Evolutionary conservation across 1,140 invertebrate species (phyloP), one percentile per base, ranked within the genome.

Genomic region (Helicoverpa armigera): DNA sequence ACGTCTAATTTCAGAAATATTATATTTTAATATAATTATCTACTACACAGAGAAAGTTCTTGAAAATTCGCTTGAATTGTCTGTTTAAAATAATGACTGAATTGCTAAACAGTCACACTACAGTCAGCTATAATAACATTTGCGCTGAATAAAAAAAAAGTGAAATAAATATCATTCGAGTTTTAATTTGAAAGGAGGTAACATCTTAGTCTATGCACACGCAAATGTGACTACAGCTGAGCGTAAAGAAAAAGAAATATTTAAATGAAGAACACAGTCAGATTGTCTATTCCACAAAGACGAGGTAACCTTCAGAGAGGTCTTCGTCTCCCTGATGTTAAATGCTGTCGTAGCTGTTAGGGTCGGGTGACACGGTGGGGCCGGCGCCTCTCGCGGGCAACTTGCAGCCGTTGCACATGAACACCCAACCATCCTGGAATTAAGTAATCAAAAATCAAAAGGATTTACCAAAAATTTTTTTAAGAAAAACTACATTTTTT

Each of bases 331-430:
- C 85, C 86, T 87, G 88, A 88, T 92, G 91, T 95, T 95, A 95
- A 93, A 95, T 95, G 89, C 94, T 95, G 86, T 95, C 94, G 81
- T 95, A 95, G 84, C 91, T 95, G 85, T 95, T 95, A 16, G 94
- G 92, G 86, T 95, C 94, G 7, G 94, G 91, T 31, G 89, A 89
- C 14, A 85, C 83, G 43, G 82, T 83, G 60, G 91, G 88, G 0
- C 91, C 88, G 3, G 92, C 63, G 2, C 88, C 87, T 9, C 91
- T 86, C 0, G 89, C 77, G 0, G 94, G 93, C 67, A 95, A 78
- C 80, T 92, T 95, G 88, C 92, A 95, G 0, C 95, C 95, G 60
- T 91, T 95, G 16, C 89, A 81, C 7, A 91, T 79, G 72, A 95
- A 95, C 9, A 89, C 87, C 90, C 94, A 93, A 7, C 95, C 95